Base-by-base conservation (phyloP, 2,888 invertebrate species). In the Pachycephus smyrnensis region DNA sequence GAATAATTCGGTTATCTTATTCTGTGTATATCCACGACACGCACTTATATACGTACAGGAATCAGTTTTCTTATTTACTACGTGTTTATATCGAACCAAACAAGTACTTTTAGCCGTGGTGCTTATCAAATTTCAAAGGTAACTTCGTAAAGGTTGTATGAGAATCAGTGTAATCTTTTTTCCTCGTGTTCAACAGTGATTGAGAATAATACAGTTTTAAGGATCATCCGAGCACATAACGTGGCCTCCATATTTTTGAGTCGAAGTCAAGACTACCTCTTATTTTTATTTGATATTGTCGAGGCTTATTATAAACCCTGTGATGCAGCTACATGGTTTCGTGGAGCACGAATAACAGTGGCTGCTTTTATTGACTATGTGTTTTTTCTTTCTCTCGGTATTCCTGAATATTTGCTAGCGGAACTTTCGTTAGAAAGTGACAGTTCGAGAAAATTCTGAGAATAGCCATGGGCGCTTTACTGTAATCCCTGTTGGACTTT, bases 61-160 rank as follows among this genome's bases (percentile, higher is more conserved):
- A 23, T 55, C 23, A 76, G 55, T 77, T 11, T 74, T 32, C 31
- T 12, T 77, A n/a, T 71, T 33, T 77, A 40, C 55, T 68, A 15
- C 9, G 9, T 40, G 12, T 35, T 35, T 35, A 35, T 35, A 35
- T 9, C 35, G 9, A 35, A 6, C 35, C 35, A 55, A 6, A 11
- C 12, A 12, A 12, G 1, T 55, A 55, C 6, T 55, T 6, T 55
- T 55, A 23, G 23, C 4, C 6, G 37, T 55, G 9, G 55, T 15
- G 23, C 55, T 55, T 55, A 23, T 23, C 55, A 55, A 55, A 55
- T 55, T 55, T 55, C 55, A 55, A 55, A 23, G 40, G 6, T 4
- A 23, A 9, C 55, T 55, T 23, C 9, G 1, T 55, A 23, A 55
- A 55, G 55, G 23, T 55, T 55, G 9, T 55, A 55, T 23, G 55